Conservation (phyloP, 2,888 invertebrate species). For the Ceraclea dissimilis region DNA sequence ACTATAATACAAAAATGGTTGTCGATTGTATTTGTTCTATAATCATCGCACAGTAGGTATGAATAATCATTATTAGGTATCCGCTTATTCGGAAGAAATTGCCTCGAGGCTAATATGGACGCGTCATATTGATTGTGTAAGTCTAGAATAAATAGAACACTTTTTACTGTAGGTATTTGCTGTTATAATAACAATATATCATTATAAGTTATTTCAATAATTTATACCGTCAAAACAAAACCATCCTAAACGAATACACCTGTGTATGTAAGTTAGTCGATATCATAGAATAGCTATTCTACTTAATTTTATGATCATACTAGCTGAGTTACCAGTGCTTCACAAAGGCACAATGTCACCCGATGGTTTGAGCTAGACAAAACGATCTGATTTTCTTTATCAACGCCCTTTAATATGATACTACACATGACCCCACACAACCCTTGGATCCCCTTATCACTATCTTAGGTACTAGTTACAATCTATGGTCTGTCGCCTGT, state of each 20-base stretch:
- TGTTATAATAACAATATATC: not conserved
- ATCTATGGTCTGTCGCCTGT: no score
- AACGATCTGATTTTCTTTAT: no score
- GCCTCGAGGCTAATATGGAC: not conserved
- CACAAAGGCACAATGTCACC: no score
- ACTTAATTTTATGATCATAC: not conserved
- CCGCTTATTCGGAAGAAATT: slow-evolving; percentile 1
- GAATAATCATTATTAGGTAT: not conserved
- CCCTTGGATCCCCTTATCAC: no score
- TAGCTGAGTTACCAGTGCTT: no score
- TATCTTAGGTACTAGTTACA: no score
- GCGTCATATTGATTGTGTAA: not conserved
- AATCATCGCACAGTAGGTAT: not conserved
- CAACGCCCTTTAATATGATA: no score
- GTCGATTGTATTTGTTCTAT: not conserved
- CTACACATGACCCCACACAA: no score
- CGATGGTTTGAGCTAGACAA: no score
- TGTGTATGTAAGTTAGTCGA: no score
- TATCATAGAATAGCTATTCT: no score
- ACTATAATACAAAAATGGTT: no score
- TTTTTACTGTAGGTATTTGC: not conserved
- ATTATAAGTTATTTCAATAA: not conserved
- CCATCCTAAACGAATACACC: not conserved
- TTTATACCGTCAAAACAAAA: not conserved
- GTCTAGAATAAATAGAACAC: slow-evolving; percentile 1